Percentiles rank a stretch among this genome's conserved stretches.
These are phyloP conservation scores for Pachycephala philippinensis DNA, from an alignment of 2,113 vertebrate genomes.

Conservation along the genomic window DNA sequence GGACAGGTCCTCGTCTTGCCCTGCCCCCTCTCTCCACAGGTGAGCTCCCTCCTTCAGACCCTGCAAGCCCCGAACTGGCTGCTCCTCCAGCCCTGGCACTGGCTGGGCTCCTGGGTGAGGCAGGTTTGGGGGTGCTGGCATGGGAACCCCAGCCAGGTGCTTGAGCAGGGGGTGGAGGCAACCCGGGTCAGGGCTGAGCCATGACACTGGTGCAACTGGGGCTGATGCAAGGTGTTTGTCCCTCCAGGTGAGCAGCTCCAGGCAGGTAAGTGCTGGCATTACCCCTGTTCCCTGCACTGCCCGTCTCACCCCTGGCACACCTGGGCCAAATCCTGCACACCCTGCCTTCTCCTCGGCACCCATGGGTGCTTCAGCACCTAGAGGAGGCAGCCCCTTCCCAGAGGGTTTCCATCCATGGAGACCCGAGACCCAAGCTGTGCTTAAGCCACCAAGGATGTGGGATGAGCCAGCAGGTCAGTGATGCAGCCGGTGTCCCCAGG, in stretches of 20 bases:
- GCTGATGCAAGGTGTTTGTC: not conserved
- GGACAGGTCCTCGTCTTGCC: not conserved
- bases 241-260: constrained; percentile 25
- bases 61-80: accelerated
- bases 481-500: not conserved
- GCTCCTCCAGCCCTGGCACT: not conserved
- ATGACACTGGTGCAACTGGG: accelerated
- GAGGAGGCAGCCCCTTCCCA: not conserved
- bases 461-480: accelerated
- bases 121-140: not conserved
- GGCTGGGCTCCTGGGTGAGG: constrained; percentile 20
- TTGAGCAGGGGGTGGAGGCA: not conserved
- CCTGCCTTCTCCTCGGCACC: not conserved
- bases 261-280: not conserved
- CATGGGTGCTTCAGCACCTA: not conserved
- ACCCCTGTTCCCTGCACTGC: accelerated
- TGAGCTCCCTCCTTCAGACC: not conserved
- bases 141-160: accelerated
- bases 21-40: not conserved
- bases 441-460: not conserved
- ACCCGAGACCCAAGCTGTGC: not conserved
- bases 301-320: accelerated
- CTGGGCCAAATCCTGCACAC: not conserved
- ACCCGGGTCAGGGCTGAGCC: not conserved
- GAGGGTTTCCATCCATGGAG: not conserved